Base-by-base conservation (phyloP, 2,888 invertebrate genomes). In the Helleia helle region DNA sequence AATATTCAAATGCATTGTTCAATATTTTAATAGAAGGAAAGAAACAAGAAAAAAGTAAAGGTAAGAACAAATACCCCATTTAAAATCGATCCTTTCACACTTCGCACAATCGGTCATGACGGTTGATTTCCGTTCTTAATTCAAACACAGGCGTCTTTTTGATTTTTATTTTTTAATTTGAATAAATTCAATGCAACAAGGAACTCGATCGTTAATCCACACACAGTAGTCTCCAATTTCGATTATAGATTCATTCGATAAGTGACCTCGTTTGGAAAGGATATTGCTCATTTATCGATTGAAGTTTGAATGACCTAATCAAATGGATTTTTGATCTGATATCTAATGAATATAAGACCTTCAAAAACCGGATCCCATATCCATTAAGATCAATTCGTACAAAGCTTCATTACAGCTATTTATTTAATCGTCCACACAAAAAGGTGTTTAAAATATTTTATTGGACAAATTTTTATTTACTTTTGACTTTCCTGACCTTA, bases 71-170 rank as follows among this genome's bases (percentile, higher is more conserved):
- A 62, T 58, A 58, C 59, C 64, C 67, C 72, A 60, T 70, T 73
- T 71, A 61, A 70, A 79, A 83, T 83, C 83, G 75, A 83, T 81
- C 74, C 74, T 71, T 77, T 83, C 81, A 83, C 83, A 84, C 83
- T 83, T 83, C 54, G 69, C 69, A 77, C 80, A 76, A 80, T 71
- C 67, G 65, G 56, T 58, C 65, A 62, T 67, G 83, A 77, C 83
- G 80, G 79, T 76, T 81, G 75, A 77, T 81, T 84, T 83, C 83
- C 83, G 84, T 72, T 81, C 80, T 71, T 71, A 71, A 80, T 75
- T 81, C 75, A 73, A 75, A 80, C n/a, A n/a, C 69, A 66, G 70
- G 65, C 71, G 65, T 72, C 71, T 70, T 73, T 69, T 70, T 65
- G 34, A 34, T 34, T 68, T 72, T 70, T 69, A 64, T 70, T 71